phyloP scores from a whole-genome alignment of 1,140 invertebrate genomes.

The Bombus fervidus region DNA sequence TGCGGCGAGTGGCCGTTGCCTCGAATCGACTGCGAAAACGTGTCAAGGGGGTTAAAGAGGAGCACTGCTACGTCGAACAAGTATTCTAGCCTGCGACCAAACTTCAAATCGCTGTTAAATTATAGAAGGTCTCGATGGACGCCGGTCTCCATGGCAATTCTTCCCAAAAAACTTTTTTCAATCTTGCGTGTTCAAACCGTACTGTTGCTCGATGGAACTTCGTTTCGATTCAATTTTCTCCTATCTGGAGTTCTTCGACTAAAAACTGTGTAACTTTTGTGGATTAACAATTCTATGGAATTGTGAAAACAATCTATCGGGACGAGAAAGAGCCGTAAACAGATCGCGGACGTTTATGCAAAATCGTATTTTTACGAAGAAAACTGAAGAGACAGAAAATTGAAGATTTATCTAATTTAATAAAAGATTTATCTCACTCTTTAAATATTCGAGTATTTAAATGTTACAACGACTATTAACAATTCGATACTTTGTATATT shows the following conservation, averaged over 20 bases:
- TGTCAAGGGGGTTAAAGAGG: conserved; percentile 68
- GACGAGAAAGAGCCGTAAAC: too few species aligned
- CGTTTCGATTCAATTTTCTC: too few species aligned
- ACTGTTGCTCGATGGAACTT: too few species aligned
- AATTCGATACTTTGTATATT: too few species aligned
- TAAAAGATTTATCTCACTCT: not conserved
- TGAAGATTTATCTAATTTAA: too few species aligned
- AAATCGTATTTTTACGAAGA: not conserved
- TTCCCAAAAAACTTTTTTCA: not conserved
- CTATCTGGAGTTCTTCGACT: too few species aligned
- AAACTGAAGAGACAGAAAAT: too few species aligned
- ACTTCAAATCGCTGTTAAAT: conserved; percentile 63
- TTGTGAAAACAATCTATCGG: too few species aligned
- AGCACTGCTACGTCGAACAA: conserved; percentile 53
- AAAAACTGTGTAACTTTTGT: too few species aligned
- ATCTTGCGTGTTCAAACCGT: too few species aligned
- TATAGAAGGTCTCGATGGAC: conserved; percentile 50
- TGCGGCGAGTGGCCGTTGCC: conserved; percentile 38
- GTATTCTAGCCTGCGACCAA: conserved; percentile 36
- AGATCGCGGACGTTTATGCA: not conserved
- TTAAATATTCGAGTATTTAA: not conserved
- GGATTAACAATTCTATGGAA: too few species aligned
- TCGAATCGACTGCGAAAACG: conserved; percentile 56
- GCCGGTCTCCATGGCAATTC: conserved; percentile 14
- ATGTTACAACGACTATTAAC: not conserved